Conservation (phyloP, 2,888 invertebrate species). For the Tiphia femorata region DNA sequence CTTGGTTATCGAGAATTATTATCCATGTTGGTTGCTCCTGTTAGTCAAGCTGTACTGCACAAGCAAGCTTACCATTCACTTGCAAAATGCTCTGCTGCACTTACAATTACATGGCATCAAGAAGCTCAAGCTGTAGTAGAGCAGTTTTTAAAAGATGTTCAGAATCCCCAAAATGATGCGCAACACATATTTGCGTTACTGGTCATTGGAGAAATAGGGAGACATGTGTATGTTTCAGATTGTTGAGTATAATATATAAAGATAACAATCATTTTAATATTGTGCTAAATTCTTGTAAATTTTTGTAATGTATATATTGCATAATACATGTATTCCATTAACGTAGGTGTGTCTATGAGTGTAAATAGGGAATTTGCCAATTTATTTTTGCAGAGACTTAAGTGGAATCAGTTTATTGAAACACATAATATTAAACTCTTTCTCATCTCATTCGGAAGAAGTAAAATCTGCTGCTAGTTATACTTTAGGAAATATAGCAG, state of each 20-base stretch:
- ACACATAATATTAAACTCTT: constrained; percentile 86
- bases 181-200: constrained; percentile 93
- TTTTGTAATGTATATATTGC: too few species aligned
- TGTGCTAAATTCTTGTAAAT: too few species aligned
- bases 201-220: constrained; percentile 97
- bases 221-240: constrained; percentile 81
- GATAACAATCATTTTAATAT: too few species aligned
- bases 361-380: background rate
- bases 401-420: constrained; percentile 82
- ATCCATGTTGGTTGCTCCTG: constrained; percentile 81
- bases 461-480: constrained; percentile 98
- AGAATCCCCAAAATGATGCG: constrained; percentile 79
- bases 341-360: too few species aligned
- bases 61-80: constrained; percentile 93
- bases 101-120: constrained; percentile 83
- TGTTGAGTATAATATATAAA: background rate
- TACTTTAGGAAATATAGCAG: constrained; percentile 94
- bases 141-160: constrained; percentile 80
- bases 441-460: constrained; percentile 93
- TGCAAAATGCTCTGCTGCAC: constrained; percentile 95
- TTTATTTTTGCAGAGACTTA: constrained; percentile 75
- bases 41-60: constrained; percentile 69
- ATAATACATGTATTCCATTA: too few species aligned
- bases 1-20: constrained; percentile 87
- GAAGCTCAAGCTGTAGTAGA: constrained; percentile 79